Evolutionary conservation across 2,888 invertebrate species (phyloP).

Genomic region (Sphaeridia pumilis): DNA sequence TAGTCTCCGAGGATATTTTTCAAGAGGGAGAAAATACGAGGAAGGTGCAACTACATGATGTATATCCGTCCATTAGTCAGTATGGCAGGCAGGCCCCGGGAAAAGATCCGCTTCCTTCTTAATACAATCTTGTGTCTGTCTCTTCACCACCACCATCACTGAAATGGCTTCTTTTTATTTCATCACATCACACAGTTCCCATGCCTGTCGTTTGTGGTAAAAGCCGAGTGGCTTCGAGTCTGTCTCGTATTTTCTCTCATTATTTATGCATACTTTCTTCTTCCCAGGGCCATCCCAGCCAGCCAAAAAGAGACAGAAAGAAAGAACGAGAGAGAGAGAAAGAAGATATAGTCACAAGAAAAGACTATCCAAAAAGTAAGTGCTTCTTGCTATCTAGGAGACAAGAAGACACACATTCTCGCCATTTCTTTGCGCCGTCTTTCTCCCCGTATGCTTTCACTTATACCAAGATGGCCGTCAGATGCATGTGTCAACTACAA

Average conservation of each 20-base stretch:
- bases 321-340: conserved; percentile 3
- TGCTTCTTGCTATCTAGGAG: not conserved
- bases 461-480: too few species aligned
- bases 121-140: too few species aligned
- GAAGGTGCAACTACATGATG: too few species aligned
- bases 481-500: not conserved
- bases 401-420: not conserved
- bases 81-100: too few species aligned
- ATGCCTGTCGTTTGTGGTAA: not conserved
- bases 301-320: not conserved
- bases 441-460: not conserved
- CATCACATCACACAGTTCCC: conserved; percentile 14
- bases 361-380: not conserved
- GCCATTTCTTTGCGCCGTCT: not conserved
- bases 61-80: too few species aligned
- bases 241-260: not conserved
- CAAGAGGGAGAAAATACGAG: too few species aligned
- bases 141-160: conserved; percentile 2
- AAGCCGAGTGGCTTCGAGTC: not conserved
- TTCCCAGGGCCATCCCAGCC: not conserved
- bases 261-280: not conserved
- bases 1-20: too few species aligned
- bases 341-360: conserved; percentile 8
- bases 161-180: conserved; percentile 18
- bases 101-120: too few species aligned